phyloP scores from a whole-genome alignment of 2,113 vertebrate species.

The Urocolius indicus region DNA sequence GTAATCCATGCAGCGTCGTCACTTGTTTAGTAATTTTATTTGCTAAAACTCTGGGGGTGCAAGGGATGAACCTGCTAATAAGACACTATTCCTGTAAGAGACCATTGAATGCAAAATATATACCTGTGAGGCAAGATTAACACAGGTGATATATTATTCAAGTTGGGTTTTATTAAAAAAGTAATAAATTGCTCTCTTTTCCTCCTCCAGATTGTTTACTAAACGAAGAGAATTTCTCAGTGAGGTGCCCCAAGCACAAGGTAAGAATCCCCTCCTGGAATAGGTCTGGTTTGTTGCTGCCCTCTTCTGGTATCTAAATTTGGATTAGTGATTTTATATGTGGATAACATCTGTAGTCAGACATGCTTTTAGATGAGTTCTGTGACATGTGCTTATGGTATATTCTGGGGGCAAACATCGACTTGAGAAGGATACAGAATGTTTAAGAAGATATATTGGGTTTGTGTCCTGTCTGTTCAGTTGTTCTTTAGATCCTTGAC shows the following conservation, averaged over 20 bases:
- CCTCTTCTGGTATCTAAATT: background rate
- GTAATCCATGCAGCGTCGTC: background rate
- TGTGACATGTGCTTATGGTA: background rate
- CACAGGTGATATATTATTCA: background rate
- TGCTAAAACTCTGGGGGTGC: background rate
- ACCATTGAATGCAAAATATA: background rate
- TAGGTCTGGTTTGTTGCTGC: background rate
- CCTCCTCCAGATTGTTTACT: conserved; percentile 91
- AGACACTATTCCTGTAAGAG: background rate
- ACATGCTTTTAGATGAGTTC: background rate
- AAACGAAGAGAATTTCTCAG: conserved; percentile 97
- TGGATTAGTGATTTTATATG: background rate
- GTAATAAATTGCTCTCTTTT: conserved; percentile 42
- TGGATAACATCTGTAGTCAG: background rate
- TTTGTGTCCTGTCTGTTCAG: background rate
- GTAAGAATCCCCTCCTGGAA: conserved; percentile 76
- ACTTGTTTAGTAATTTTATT: background rate
- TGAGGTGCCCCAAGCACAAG: conserved; percentile 99
- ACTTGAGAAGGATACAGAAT: background rate
- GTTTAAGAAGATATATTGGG: background rate
- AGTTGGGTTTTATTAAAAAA: background rate
- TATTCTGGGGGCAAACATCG: background rate
- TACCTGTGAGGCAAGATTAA: background rate
- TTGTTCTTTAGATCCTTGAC: background rate
- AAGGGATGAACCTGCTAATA: background rate